Percentiles rank a stretch among this genome's conserved stretches.
These are phyloP conservation scores for Diploscapter pachys DNA, from an alignment of 1,140 invertebrate species.

Conservation along the genomic window DNA sequence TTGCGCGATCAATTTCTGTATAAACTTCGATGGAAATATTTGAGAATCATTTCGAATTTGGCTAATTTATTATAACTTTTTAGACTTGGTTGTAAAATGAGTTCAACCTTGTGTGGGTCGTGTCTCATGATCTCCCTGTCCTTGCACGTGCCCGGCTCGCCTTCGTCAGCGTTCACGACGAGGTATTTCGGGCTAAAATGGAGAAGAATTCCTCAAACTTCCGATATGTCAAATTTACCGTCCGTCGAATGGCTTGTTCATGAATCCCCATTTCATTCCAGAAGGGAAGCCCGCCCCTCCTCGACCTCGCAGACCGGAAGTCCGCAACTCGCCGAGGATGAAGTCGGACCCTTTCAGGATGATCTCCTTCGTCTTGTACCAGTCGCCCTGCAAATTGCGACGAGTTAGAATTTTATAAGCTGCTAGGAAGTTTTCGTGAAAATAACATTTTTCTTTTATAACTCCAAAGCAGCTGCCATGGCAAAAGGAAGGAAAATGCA, in stretches of 20 bases:
- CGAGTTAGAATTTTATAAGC: no score
- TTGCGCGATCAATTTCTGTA: no score
- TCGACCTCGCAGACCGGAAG: slow-evolving; percentile 86
- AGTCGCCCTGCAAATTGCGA: slow-evolving; percentile 64
- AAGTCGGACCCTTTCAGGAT: slow-evolving; percentile 88
- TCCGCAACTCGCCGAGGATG: slow-evolving; percentile 89
- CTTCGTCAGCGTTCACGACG: slow-evolving; percentile 97
- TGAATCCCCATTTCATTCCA: slow-evolving; percentile 99
- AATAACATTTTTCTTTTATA: no score
- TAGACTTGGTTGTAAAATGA: slow-evolving; percentile 1
- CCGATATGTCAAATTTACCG: slow-evolving; percentile 60
- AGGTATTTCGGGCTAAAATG: slow-evolving; percentile 82
- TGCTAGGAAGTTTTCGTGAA: no score
- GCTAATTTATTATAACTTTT: no score
- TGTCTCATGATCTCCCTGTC: slow-evolving; percentile 97
- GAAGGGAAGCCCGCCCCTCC: slow-evolving; percentile 97
- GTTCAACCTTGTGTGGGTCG: slow-evolving; percentile 82
- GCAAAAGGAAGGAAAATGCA: no score
- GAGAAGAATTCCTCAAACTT: neutral
- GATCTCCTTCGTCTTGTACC: slow-evolving; percentile 99
- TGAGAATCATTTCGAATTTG: no score
- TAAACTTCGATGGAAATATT: no score
- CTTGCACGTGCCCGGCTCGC: slow-evolving; percentile 98
- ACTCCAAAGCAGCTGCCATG: no score
- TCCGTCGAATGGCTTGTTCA: slow-evolving; percentile 98